These are phyloP conservation scores for Tetrao urogallus DNA, from an alignment of 2,113 vertebrate genomes.

Conservation along the genomic window DNA sequence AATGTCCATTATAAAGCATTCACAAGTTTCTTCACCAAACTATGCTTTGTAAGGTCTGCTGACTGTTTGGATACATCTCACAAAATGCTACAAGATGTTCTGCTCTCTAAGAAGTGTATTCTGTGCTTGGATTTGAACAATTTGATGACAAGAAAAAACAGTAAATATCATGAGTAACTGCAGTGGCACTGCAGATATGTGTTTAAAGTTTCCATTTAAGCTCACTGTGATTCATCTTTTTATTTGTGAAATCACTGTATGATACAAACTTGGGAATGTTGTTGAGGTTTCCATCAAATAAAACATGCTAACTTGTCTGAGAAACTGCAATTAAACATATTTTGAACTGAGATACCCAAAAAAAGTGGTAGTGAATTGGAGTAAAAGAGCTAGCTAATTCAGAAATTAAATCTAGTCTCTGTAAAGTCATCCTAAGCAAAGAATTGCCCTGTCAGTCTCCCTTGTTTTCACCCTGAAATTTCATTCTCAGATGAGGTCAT, in stretches of 20 bases:
- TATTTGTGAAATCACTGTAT: slow-evolving; percentile 2
- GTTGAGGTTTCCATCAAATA: not conserved
- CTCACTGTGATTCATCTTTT: not conserved
- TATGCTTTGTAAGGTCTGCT: not conserved
- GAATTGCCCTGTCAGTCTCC: not conserved
- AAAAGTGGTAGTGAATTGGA: not conserved
- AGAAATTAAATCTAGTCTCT: not conserved
- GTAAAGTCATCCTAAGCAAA: not conserved
- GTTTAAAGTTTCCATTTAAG: not conserved
- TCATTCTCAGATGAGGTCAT: not conserved
- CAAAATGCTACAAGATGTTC: not conserved
- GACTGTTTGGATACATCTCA: not conserved
- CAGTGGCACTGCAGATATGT: not conserved
- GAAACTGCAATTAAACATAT: not conserved
- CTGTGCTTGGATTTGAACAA: not conserved
- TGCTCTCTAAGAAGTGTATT: not conserved
- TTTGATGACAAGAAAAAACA: not conserved
- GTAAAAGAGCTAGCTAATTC: not conserved
- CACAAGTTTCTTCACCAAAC: not conserved
- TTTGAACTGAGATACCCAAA: not conserved
- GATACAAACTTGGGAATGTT: not conserved
- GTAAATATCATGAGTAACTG: not conserved
- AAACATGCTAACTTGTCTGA: not conserved
- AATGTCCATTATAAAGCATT: not conserved
- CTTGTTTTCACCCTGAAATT: slow-evolving; percentile 37